Evolutionary conservation across 2,797 vertebrate genomes (phyloP), one percentile per base, ranked within the genome.

Genomic region (Clarias fuscus): DNA sequence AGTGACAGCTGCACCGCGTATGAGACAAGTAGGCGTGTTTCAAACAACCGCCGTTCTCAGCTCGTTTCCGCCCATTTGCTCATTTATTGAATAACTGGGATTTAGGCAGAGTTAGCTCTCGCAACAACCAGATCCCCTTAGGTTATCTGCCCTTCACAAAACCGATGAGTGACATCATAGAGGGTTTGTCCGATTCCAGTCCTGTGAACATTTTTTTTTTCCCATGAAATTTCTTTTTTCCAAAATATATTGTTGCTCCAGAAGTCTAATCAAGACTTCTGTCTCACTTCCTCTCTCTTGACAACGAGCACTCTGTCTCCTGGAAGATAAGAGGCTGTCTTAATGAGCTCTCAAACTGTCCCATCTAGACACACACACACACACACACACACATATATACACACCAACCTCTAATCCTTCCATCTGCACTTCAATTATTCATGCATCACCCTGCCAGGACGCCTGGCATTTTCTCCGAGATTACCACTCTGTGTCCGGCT

Each of bases 381-480:
- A 80, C 68, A 78, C 68, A 79, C 82, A 84, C 27, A 84, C 62
- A 59, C 76, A 80, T 79, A 82, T 76, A 61, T 62, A 87, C 86
- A 83, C 59, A 67, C 84, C 70, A 83, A 80, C 79, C 85, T 87
- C 87, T 88, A 90, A 90, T 91, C 88, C 84, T 56, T 88, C 87
- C 86, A 88, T 90, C 87, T 86, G 88, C 85, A 88, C 87, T 87
- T 90, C 84, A 90, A 91, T 91, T 91, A 91, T 91, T 91, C 84
- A 89, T 90, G 80, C 88, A 82, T 88, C 86, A 89, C 83, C 83
- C 88, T 88, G 86, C 65, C 86, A 77, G 64, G 81, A 88, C 85
- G 86, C 86, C 88, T 88, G 89, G 85, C 88, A 89, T 88, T 88
- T 91, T 88, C 83, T 62, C 84, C 82, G 72, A 88, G 88, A 88